A percentile compares a stretch with the other conserved stretches of the same genome.
Evolutionary conservation across 2,113 vertebrate species (phyloP).

Genomic region (Orycteropus afer): DNA sequence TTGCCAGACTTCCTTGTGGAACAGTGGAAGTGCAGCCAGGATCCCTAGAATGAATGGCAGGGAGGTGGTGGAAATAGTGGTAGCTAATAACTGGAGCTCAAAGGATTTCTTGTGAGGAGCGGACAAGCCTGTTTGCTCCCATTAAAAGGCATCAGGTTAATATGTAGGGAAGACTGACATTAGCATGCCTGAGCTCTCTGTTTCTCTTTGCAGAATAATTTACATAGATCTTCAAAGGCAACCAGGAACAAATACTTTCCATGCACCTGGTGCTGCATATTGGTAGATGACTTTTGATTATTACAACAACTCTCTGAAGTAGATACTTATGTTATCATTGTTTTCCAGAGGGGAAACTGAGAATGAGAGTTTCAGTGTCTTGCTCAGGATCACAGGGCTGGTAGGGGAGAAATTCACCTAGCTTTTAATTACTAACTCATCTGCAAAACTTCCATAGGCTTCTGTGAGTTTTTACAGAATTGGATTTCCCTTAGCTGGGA

Average conservation of each 20-base stretch:
- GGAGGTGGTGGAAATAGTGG: neutral
- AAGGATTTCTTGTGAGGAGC: neutral
- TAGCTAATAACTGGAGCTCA: neutral
- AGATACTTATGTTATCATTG: neutral
- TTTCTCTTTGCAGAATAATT: neutral
- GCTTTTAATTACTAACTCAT: neutral
- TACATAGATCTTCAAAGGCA: neutral
- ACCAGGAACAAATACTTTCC: neutral
- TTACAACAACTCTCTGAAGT: neutral
- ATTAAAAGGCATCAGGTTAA: neutral
- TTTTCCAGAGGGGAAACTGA: neutral
- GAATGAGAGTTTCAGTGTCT: neutral
- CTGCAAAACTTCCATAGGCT: neutral
- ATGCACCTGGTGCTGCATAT: neutral
- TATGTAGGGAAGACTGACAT: neutral
- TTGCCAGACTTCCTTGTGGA: neutral
- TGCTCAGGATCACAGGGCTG: neutral
- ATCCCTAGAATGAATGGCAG: neutral
- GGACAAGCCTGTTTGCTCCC: neutral
- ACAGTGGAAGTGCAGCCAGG: neutral
- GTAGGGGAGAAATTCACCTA: neutral
- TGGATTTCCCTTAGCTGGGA: conserved; percentile 15
- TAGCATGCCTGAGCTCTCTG: neutral
- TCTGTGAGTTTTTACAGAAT: neutral
- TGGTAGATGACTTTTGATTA: neutral